Evolutionary conservation across 1,140 invertebrate species (phyloP).

Genomic region (Cotesia vestalis): DNA sequence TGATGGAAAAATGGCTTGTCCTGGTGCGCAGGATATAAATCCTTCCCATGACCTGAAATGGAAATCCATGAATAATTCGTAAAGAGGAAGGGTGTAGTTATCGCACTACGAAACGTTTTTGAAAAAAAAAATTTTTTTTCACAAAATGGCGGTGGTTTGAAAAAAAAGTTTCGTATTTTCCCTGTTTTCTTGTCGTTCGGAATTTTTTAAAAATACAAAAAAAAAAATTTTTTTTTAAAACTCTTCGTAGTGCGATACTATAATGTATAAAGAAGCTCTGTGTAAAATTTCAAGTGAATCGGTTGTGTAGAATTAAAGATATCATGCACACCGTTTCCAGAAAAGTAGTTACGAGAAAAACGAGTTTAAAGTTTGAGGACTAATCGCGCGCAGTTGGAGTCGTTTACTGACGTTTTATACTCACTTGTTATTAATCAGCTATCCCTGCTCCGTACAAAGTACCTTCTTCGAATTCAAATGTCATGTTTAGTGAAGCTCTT

Average conservation of each 20-base stretch:
- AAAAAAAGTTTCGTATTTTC: conserved; percentile 7
- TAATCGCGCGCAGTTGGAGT: not conserved
- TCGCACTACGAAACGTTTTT: not conserved
- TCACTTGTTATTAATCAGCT: conserved; percentile 13
- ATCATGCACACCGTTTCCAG: not conserved
- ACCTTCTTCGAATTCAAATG: conserved; percentile 24
- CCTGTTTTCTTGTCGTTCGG: not conserved
- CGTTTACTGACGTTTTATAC: not conserved
- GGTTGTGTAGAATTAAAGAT: conserved; percentile 21
- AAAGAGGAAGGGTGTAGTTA: conserved; percentile 21
- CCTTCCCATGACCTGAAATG: conserved; percentile 4
- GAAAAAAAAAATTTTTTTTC: conserved; percentile 23
- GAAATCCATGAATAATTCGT: conserved; percentile 17
- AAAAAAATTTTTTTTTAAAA: too few species aligned
- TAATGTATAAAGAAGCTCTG: conserved; percentile 1
- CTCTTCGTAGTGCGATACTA: conserved; percentile 3
- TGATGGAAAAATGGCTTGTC: not conserved
- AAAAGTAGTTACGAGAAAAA: conserved; percentile 32
- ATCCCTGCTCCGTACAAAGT: conserved; percentile 22
- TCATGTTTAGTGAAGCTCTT: conserved; percentile 3
- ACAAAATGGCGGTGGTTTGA: conserved; percentile 13
- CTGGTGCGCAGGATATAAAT: conserved; percentile 1
- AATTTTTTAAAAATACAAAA: conserved; percentile 6
- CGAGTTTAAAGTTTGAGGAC: conserved; percentile 28
- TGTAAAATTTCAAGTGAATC: conserved; percentile 25